Conservation (phyloP, 92 coral and sea anemone genomes). For the Parazoanthus darwini region DNA sequence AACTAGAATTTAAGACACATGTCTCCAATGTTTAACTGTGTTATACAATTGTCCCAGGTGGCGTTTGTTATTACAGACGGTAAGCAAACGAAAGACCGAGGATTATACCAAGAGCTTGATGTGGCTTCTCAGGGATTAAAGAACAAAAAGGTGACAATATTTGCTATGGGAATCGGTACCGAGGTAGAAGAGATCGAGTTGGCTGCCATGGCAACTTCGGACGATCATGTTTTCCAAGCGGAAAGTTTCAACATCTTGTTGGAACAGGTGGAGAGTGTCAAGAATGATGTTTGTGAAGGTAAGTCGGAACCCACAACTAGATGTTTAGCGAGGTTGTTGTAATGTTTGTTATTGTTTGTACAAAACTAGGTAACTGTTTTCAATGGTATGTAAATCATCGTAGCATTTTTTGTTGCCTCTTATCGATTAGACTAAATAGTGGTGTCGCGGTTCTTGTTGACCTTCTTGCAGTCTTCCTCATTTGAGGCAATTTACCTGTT, state of each 20-base stretch:
- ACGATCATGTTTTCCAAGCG: neutral
- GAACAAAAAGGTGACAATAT: conserved; percentile 5
- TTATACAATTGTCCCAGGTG: neutral
- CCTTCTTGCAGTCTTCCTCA: too few relatives aligned
- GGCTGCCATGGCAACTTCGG: conserved; percentile 4
- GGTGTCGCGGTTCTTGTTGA: neutral
- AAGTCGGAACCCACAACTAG: neutral
- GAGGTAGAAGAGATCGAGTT: neutral
- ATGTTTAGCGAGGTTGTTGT: neutral
- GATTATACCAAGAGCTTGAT: neutral
- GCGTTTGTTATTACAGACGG: conserved; percentile 41
- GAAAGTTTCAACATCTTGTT: neutral
- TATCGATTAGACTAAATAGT: neutral
- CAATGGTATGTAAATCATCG: neutral
- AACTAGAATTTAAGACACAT: neutral
- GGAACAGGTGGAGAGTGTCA: neutral
- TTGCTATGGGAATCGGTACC: conserved; percentile 21
- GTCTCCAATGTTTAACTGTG: too few relatives aligned
- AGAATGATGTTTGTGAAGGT: conserved; percentile 6
- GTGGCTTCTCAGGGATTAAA: conserved; percentile 37
- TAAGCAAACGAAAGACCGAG: conserved; percentile 22
- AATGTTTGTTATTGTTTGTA: neutral
- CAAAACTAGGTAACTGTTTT: neutral
- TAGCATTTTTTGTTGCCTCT: neutral
- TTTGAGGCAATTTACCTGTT: too few relatives aligned